These are phyloP conservation scores for Acleris literana DNA, from an alignment of 2,888 invertebrate genomes.

Conservation along the genomic window DNA sequence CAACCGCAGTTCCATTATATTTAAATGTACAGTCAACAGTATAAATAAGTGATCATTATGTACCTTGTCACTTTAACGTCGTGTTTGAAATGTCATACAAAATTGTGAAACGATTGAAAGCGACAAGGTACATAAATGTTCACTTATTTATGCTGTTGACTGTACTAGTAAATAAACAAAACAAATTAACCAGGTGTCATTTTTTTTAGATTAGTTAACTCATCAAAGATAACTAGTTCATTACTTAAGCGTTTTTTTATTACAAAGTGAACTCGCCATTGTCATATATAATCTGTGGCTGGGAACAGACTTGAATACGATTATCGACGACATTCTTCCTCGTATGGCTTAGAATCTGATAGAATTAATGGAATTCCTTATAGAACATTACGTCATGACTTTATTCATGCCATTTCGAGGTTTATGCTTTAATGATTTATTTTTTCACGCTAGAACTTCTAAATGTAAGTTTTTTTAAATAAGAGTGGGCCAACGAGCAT, in stretches of 20 bases:
- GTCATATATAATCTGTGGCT: neutral
- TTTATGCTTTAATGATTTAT: conserved; percentile 1
- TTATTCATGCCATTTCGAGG: conserved; percentile 20
- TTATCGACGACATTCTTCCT: conserved; percentile 34
- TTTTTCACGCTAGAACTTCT: neutral
- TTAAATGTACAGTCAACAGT: too few relatives aligned
- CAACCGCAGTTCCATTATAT: too few relatives aligned
- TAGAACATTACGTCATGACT: conserved; percentile 24
- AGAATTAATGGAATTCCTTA: conserved; percentile 36
- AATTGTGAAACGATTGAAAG: too few relatives aligned
- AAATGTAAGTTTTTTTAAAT: neutral
- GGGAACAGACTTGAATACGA: conserved; percentile 34
- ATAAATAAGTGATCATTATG: too few relatives aligned
- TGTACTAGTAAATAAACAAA: too few relatives aligned
- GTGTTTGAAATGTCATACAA: too few relatives aligned
- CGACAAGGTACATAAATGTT: too few relatives aligned
- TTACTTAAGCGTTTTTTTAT: neutral
- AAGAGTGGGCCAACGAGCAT: too few relatives aligned
- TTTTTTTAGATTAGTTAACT: too few relatives aligned
- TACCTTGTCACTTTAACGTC: too few relatives aligned
- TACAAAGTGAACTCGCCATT: conserved; percentile 5
- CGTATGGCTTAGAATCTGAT: conserved; percentile 36
- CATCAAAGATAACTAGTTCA: neutral
- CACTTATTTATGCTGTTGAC: too few relatives aligned
- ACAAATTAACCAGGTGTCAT: too few relatives aligned